Evolutionary conservation across 2,113 vertebrate species (phyloP).

Genomic region (Alethe diademata): DNA sequence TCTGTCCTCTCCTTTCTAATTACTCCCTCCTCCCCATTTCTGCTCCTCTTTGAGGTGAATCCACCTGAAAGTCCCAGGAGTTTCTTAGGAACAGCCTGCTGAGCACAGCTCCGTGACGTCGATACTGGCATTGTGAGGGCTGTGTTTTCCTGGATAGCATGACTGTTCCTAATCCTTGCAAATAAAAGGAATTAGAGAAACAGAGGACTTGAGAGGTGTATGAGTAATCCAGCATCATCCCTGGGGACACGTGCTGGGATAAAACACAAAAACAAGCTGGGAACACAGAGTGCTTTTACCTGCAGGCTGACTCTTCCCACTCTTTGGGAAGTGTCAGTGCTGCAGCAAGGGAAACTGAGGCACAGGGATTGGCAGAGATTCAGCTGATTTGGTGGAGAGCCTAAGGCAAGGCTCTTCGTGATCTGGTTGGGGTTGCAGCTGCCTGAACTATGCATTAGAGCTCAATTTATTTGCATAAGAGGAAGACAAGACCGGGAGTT

Average conservation of each 20-base stretch:
- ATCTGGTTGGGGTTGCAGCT: neutral
- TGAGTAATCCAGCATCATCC: slow-evolving; percentile 57
- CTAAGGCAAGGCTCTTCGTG: neutral
- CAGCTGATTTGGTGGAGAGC: neutral
- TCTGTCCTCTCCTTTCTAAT: neutral
- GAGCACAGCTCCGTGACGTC: neutral
- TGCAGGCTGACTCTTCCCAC: neutral
- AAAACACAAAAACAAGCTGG: neutral
- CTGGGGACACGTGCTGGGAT: neutral
- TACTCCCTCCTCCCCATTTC: neutral
- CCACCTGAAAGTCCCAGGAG: neutral
- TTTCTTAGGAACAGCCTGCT: neutral
- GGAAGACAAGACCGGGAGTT: neutral
- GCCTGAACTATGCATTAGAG: neutral
- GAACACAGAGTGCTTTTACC: neutral
- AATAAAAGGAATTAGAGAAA: slow-evolving; percentile 30
- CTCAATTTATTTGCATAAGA: neutral
- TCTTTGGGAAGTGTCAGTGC: neutral
- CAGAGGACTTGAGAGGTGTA: neutral
- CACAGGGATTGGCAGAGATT: rapidly evolving
- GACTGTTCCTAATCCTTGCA: neutral
- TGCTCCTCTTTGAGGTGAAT: neutral
- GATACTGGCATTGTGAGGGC: neutral
- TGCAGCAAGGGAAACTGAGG: neutral
- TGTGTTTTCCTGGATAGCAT: slow-evolving; percentile 35